Evolutionary conservation across 23 tunicate species (phyloP).

Genomic region (Styela clava): DNA sequence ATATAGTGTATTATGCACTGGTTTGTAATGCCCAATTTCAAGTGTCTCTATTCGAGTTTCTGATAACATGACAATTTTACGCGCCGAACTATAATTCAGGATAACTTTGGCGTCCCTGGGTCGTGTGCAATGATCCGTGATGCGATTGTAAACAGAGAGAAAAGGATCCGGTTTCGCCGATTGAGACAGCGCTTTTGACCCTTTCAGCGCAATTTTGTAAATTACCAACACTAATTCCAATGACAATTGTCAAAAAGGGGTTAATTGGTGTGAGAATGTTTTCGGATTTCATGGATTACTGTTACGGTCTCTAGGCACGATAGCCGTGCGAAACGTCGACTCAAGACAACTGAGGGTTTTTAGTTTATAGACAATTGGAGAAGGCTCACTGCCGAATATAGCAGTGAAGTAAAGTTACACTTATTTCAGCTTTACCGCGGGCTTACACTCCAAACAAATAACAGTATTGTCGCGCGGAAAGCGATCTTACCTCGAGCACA

Average conservation of each 20-base stretch:
- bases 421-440: no score
- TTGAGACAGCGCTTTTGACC: neutral
- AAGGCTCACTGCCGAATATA: no score
- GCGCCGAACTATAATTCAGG: neutral
- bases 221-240: neutral
- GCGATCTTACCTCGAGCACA: neutral
- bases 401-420: no score
- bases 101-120: constrained; percentile 3
- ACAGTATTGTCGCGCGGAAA: neutral
- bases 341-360: no score
- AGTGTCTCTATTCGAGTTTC: neutral
- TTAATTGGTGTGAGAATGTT: neutral
- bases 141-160: constrained; percentile 15
- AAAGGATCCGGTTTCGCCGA: constrained; percentile 1
- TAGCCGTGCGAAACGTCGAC: constrained; percentile 24
- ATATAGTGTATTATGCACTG: no score
- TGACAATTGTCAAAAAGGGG: neutral
- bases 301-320: constrained; percentile 1
- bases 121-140: constrained; percentile 10
- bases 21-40: no score
- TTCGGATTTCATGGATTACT: constrained; percentile 18
- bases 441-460: no score
- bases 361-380: no score
- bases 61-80: neutral
- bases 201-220: neutral